Percentiles rank a stretch among this genome's conserved stretches.
Evolutionary conservation across 2,797 vertebrate genomes (phyloP).

Genomic region (Coregonus suidteri): DNA sequence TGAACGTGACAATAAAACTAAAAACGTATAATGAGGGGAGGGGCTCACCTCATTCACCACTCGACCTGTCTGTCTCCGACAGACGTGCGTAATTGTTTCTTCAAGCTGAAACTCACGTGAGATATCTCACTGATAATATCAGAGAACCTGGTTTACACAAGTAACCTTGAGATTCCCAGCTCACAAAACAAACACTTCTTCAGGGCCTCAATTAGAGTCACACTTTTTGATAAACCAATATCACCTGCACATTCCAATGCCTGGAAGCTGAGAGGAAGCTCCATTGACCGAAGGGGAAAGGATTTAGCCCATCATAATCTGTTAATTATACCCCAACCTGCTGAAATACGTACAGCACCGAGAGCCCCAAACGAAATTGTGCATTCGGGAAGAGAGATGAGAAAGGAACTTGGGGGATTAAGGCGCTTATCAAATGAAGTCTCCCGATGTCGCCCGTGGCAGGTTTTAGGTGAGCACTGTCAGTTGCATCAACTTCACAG

Average conservation of each 20-base stretch:
- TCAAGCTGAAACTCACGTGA: too few species aligned
- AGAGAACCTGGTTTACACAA: too few species aligned
- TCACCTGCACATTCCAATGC: constrained; percentile 20
- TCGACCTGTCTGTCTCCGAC: too few species aligned
- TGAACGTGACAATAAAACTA: too few species aligned
- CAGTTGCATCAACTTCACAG: constrained; percentile 55
- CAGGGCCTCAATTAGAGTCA: constrained; percentile 19
- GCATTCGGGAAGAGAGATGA: constrained; percentile 53
- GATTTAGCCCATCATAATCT: constrained; percentile 55
- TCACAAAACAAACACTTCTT: constrained; percentile 25
- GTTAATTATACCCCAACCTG: constrained; percentile 62
- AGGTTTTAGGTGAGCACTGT: constrained; percentile 43
- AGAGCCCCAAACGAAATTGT: constrained; percentile 50
- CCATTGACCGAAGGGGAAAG: constrained; percentile 33
- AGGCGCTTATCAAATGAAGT: constrained; percentile 68
- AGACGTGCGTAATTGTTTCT: too few species aligned
- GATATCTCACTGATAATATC: too few species aligned
- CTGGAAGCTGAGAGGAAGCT: constrained; percentile 41
- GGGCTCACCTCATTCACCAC: too few species aligned
- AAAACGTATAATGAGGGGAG: too few species aligned
- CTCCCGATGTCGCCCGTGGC: constrained; percentile 48
- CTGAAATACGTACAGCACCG: constrained; percentile 51
- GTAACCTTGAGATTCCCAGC: constrained; percentile 1
- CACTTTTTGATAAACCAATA: constrained; percentile 40
- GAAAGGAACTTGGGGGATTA: constrained; percentile 58